These are phyloP conservation scores for Trachops cirrhosus DNA, from an alignment of 2,797 vertebrate species.

Conservation along the genomic window DNA sequence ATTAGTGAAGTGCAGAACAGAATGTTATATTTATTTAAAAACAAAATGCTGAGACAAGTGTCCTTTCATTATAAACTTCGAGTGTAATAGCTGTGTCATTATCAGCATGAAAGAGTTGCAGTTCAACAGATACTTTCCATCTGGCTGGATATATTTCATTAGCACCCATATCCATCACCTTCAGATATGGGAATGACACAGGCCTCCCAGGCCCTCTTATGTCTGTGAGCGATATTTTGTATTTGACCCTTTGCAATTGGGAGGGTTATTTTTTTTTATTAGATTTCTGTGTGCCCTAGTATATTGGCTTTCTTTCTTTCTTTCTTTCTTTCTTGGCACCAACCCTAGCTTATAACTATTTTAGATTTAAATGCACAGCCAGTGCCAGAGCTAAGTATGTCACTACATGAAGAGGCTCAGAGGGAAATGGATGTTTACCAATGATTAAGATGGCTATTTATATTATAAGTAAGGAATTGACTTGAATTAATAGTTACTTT, in stretches of 20 bases:
- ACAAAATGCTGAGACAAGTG: constrained; percentile 4
- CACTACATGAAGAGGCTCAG: not conserved
- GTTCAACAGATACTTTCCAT: not conserved
- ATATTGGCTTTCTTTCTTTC: not conserved
- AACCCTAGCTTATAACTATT: not conserved
- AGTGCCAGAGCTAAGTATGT: not conserved
- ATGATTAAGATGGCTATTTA: not conserved
- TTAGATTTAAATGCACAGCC: constrained; percentile 29
- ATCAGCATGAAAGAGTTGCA: not conserved
- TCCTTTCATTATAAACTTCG: constrained; percentile 49
- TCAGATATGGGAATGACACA: not conserved
- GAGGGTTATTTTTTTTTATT: not conserved
- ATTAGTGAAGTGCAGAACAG: not conserved
- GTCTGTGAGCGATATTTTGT: not conserved
- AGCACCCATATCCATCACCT: not conserved
- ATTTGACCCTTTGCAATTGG: not conserved
- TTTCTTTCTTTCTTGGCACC: too few relatives aligned
- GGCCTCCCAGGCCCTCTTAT: not conserved
- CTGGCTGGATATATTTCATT: not conserved
- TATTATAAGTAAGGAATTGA: not conserved
- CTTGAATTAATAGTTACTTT: not conserved
- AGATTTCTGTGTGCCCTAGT: not conserved
- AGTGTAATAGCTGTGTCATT: not conserved
- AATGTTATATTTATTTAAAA: not conserved
- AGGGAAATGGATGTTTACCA: not conserved